Percentiles rank a stretch among this genome's conserved stretches.
Evolutionary conservation across 2,888 invertebrate genomes (phyloP).

Genomic region (Strigamia maritima): DNA sequence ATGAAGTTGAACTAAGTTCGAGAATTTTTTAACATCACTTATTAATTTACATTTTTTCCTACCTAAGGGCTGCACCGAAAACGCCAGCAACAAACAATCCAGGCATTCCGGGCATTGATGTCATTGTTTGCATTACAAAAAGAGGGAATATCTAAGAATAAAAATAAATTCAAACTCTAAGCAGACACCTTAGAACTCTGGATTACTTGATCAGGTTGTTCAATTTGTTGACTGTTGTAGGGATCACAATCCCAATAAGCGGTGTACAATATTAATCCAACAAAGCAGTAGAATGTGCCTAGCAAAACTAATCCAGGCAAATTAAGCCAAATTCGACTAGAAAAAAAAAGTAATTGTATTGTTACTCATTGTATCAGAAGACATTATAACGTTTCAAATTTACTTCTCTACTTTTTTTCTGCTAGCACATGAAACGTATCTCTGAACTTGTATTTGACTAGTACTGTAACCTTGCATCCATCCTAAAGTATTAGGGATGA

Average conservation of each 20-base stretch:
- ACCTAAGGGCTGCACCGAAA: constrained; percentile 81
- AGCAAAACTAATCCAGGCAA: constrained; percentile 12
- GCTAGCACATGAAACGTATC: constrained; percentile 17
- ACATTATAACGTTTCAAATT: too few relatives aligned
- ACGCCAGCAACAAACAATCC: constrained; percentile 89
- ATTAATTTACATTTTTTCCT: too few relatives aligned
- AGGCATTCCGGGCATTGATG: constrained; percentile 70
- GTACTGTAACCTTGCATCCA: constrained; percentile 34
- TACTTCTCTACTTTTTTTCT: not conserved
- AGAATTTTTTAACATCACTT: too few relatives aligned
- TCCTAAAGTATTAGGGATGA: not conserved
- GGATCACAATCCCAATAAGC: constrained; percentile 31
- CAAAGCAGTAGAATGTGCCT: not conserved
- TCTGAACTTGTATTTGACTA: constrained; percentile 35
- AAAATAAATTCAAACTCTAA: not conserved
- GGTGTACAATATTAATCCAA: constrained; percentile 23
- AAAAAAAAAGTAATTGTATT: not conserved
- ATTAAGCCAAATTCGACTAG: constrained; percentile 8
- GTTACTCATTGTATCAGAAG: too few relatives aligned
- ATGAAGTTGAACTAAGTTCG: constrained; percentile 85
- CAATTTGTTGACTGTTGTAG: not conserved
- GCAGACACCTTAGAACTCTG: too few relatives aligned
- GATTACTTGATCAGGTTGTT: constrained; percentile 31
- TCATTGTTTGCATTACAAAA: constrained; percentile 78
- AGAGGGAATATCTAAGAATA: constrained; percentile 67